Evolutionary conservation across 2,888 invertebrate species (phyloP).

Genomic region (Seladonia tumulorum): DNA sequence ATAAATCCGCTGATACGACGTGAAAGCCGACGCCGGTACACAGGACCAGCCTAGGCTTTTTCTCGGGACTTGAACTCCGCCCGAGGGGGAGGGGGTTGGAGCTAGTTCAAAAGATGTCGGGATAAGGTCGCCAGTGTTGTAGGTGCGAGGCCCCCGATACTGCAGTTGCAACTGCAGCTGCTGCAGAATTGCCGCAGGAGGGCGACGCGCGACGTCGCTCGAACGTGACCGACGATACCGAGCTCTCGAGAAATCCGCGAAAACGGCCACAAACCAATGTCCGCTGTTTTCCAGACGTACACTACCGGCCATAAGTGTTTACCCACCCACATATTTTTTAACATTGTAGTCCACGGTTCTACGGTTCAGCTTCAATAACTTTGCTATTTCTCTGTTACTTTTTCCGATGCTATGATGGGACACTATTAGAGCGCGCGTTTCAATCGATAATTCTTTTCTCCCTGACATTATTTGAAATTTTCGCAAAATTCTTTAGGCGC

Average conservation of each 20-base stretch:
- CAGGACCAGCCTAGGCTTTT: conserved; percentile 67
- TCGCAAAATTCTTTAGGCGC: too few relatives aligned
- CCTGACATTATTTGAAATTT: too few relatives aligned
- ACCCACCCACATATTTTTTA: too few relatives aligned
- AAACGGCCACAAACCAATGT: not conserved
- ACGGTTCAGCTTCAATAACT: too few relatives aligned
- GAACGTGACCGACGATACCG: conserved; percentile 56
- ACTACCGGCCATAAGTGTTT: too few relatives aligned
- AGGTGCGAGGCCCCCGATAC: conserved; percentile 32
- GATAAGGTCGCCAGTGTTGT: conserved; percentile 65
- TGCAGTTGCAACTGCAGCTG: conserved; percentile 49
- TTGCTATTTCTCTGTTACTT: too few relatives aligned
- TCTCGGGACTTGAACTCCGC: conserved; percentile 41
- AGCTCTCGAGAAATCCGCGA: conserved; percentile 10
- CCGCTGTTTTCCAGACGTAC: not conserved
- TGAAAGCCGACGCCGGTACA: conserved; percentile 72
- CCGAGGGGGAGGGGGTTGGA: conserved; percentile 60
- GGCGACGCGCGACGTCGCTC: conserved; percentile 24
- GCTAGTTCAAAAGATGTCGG: conserved; percentile 73
- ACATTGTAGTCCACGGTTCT: too few relatives aligned
- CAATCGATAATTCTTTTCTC: too few relatives aligned
- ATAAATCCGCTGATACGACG: conserved; percentile 80
- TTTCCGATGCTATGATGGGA: too few relatives aligned
- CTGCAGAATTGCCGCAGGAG: conserved; percentile 56
- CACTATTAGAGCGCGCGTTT: too few relatives aligned